A percentile compares a stretch with the other conserved stretches of the same genome.
Conservation (phyloP, 2,888 invertebrate genomes). For the Sinopyrophorus schimmeli region DNA sequence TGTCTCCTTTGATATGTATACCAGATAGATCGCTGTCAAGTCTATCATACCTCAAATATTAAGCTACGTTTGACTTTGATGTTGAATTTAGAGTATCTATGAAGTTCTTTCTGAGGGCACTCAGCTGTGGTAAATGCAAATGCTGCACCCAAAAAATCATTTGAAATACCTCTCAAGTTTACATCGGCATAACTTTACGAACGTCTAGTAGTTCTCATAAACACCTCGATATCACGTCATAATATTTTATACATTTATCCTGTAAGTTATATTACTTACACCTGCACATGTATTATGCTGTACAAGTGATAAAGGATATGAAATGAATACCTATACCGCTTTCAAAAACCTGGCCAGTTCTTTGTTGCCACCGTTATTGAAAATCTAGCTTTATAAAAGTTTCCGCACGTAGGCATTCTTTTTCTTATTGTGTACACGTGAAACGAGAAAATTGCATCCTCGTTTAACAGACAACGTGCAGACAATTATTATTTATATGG, state of each 20-base stretch:
- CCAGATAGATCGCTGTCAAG: slow-evolving; percentile 16
- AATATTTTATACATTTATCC: slow-evolving; percentile 3
- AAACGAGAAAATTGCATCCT: slow-evolving; percentile 6
- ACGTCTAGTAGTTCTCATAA: no score
- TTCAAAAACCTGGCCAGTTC: slow-evolving; percentile 26
- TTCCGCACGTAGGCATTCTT: no score
- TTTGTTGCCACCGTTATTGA: slow-evolving; percentile 19
- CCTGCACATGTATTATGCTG: no score
- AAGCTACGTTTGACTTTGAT: slow-evolving; percentile 20
- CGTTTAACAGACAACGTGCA: slow-evolving; percentile 5
- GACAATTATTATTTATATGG: slow-evolving; percentile 20
- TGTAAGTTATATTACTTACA: no score
- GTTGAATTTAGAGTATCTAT: slow-evolving; percentile 17
- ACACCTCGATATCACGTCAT: no score
- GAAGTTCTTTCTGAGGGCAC: slow-evolving; percentile 8
- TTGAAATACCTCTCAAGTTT: slow-evolving; percentile 1
- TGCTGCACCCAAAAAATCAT: slow-evolving; percentile 6
- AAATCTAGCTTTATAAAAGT: slow-evolving; percentile 5
- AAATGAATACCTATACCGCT: slow-evolving; percentile 17
- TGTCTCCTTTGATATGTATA: slow-evolving; percentile 15
- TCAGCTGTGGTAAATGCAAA: slow-evolving; percentile 7
- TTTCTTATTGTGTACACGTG: slow-evolving; percentile 5
- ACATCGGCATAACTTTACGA: no score
- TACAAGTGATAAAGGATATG: slow-evolving; percentile 7
- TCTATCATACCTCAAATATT: slow-evolving; percentile 13